Evolutionary conservation across 2,888 invertebrate genomes (phyloP).

Genomic region (Eupeodes latifasciatus): DNA sequence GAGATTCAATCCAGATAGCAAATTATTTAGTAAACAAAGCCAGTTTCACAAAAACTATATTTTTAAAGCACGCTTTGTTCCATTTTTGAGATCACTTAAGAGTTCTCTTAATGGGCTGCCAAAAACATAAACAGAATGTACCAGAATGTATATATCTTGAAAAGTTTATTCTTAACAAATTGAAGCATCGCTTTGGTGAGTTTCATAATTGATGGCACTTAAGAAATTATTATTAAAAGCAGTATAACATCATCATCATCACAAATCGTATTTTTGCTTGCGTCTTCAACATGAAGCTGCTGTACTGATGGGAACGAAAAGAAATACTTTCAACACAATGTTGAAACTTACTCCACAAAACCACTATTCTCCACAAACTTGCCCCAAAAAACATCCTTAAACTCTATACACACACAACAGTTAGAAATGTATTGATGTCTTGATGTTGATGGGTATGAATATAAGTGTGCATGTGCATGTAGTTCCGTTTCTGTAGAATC

Average conservation of each 20-base stretch:
- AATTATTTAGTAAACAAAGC: neutral
- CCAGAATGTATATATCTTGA: neutral
- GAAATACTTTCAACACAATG: constrained; percentile 47
- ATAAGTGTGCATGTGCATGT: constrained; percentile 14
- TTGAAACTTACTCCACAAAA: constrained; percentile 57
- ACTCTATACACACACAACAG: constrained; percentile 40
- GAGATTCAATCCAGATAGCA: neutral
- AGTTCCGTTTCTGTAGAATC: constrained; percentile 21
- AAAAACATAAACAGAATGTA: constrained; percentile 55
- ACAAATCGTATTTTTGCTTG: neutral
- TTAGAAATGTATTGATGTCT: neutral
- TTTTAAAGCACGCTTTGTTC: constrained; percentile 11
- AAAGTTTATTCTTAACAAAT: constrained; percentile 60
- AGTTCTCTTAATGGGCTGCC: constrained; percentile 57
- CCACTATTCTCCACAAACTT: constrained; percentile 59
- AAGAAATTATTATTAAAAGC: constrained; percentile 74
- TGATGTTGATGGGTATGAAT: constrained; percentile 9
- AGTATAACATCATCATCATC: constrained; percentile 60
- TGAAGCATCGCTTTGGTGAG: constrained; percentile 59
- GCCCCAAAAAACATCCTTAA: constrained; percentile 39
- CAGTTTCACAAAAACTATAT: neutral
- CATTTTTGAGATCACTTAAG: constrained; percentile 65
- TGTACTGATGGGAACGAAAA: neutral
- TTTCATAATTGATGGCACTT: constrained; percentile 71
- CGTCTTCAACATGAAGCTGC: constrained; percentile 13